Evolutionary conservation across 2,888 invertebrate species (phyloP).

Genomic region (Polydrusus tereticollis): DNA sequence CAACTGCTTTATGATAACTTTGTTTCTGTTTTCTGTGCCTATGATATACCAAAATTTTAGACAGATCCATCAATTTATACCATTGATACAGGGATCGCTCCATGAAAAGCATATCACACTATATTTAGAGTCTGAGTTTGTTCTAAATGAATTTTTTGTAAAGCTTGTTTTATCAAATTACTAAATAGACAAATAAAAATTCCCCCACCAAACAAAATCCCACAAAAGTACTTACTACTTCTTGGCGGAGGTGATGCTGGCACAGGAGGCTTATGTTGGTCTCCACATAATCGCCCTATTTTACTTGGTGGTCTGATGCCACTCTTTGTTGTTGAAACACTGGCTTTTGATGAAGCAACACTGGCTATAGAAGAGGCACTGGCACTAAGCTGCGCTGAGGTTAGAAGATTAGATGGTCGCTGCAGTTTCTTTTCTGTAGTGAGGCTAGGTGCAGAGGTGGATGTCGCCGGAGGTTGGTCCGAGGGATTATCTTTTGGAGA

Average conservation of each 20-base stretch:
- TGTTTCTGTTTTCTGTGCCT: no score
- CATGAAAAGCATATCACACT: no score
- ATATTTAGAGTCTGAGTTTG: no score
- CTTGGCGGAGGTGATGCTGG: slow-evolving; percentile 70
- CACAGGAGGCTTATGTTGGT: slow-evolving; percentile 77
- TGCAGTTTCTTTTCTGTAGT: not conserved
- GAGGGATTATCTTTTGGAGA: not conserved
- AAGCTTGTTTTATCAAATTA: not conserved
- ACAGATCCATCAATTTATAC: no score
- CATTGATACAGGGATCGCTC: no score
- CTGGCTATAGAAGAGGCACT: slow-evolving; percentile 43
- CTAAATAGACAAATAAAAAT: not conserved
- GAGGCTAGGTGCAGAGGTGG: not conserved
- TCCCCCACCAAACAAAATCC: not conserved
- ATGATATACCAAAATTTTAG: no score
- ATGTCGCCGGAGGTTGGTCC: not conserved
- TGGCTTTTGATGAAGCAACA: slow-evolving; percentile 46
- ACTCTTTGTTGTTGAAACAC: slow-evolving; percentile 49
- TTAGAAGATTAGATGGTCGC: slow-evolving; percentile 29
- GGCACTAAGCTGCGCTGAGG: slow-evolving; percentile 18
- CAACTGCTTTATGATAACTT: no score
- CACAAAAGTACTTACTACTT: slow-evolving; percentile 63
- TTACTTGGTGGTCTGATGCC: slow-evolving; percentile 74
- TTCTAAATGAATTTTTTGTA: no score
- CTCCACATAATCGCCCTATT: slow-evolving; percentile 76